Evolutionary conservation across 2,797 vertebrate species (phyloP), one percentile per base, ranked within the genome.

Genomic region (Yasuhikotakia modesta): DNA sequence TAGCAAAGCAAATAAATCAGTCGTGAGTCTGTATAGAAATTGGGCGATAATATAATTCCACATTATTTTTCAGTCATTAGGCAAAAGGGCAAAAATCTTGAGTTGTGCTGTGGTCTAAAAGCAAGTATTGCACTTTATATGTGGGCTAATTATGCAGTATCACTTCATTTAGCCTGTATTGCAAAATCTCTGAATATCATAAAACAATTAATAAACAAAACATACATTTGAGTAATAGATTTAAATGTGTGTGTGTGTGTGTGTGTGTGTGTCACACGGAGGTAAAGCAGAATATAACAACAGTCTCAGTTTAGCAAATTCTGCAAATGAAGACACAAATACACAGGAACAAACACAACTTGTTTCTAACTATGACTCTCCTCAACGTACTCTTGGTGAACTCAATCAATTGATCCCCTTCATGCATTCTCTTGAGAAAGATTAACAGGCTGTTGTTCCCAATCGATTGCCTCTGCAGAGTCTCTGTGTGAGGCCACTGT

Each of bases 91-190:
- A 78, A 74, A 70, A 79, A 19, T 58, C 53, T 27, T 55, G 58
- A 48, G 63, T 2, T 63, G 24, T 50, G 55, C 76, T 76, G 63
- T 79, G 52, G 52, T 64, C 64, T 27, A n/a, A 53, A 69, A 84
- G 69, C 69, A 82, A 77, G 57, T 64, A 55, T 14, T 21, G 22
- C 11, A 30, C 71, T 67, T 58, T 65, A 79, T 71, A 48, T 70
- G 75, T 57, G 73, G 46, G 72, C 46, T 79, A 77, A 79, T 84
- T 77, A 84, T 74, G n/a, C 79, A 70, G 65, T 58, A 79, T 58
- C 53, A 70, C 58, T 60, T 65, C 65, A 81, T 84, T 77, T 70
- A 70, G 50, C 21, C 32, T 70, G 39, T 65, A 73, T 72, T 58
- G 65, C n/a, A n/a, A 64, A 55, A 60, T 66, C 45, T 70, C 55